Conservation (phyloP, 2,888 invertebrate species). For the Zootermopsis nevadensis region DNA sequence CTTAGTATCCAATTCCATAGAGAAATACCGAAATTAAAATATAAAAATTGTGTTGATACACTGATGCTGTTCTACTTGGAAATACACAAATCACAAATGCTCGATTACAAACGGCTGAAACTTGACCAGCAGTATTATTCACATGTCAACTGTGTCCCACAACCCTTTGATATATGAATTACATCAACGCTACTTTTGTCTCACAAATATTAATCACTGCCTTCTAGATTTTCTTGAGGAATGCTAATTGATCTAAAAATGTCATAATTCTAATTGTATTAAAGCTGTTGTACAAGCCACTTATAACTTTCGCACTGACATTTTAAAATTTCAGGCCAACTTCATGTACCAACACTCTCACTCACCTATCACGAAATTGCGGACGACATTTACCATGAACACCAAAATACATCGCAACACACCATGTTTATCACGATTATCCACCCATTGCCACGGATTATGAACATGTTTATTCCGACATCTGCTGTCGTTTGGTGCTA, state of each 20-base stretch:
- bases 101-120: neutral
- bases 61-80: neutral
- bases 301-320: neutral
- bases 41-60: no score
- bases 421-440: neutral
- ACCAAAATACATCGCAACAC: neutral
- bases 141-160: neutral
- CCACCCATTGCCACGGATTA: no score
- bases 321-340: neutral
- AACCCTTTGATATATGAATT: neutral
- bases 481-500: no score
- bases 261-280: no score
- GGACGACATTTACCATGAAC: neutral
- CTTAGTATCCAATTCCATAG: no score
- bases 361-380: neutral
- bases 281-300: no score
- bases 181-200: neutral
- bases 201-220: conserved; percentile 1
- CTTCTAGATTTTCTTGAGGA: neutral
- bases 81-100: neutral
- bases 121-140: neutral
- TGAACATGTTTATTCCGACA: no score
- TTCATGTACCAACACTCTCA: neutral
- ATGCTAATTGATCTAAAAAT: no score
- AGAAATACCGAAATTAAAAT: no score